Evolutionary conservation across 2,888 invertebrate species (phyloP).

Genomic region (Taenaris catops): DNA sequence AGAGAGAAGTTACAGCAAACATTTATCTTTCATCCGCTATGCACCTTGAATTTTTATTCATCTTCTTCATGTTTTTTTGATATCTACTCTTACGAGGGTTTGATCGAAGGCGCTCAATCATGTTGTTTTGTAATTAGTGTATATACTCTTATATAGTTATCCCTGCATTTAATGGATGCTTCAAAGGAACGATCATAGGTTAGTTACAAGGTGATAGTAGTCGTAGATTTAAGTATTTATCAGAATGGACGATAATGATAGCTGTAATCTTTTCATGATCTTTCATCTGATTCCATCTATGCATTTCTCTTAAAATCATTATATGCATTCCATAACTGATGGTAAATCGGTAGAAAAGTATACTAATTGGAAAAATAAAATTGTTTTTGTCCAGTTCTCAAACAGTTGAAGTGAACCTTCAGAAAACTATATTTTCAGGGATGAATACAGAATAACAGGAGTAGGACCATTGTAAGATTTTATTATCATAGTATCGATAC

Average conservation of each 20-base stretch:
- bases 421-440: no score
- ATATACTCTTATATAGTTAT: slow-evolving; percentile 45
- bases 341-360: no score
- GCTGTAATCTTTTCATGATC: slow-evolving; percentile 11
- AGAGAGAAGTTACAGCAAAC: no score
- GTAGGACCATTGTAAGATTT: no score
- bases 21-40: no score
- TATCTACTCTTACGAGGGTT: slow-evolving; percentile 2
- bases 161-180: slow-evolving; percentile 48
- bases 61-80: no score
- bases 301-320: not conserved
- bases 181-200: slow-evolving; percentile 61
- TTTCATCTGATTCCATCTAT: not conserved
- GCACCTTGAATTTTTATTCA: no score
- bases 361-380: no score
- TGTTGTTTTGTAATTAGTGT: slow-evolving; percentile 64
- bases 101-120: slow-evolving; percentile 55
- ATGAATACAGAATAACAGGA: no score
- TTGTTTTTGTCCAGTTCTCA: no score
- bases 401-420: no score
- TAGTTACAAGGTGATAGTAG: slow-evolving; percentile 74
- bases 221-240: slow-evolving; percentile 31
- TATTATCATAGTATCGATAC: no score
- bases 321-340: slow-evolving; percentile 1
- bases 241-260: slow-evolving; percentile 3